phyloP scores from a whole-genome alignment of 2,113 vertebrate species.

The Lamprologus lemairii region DNA sequence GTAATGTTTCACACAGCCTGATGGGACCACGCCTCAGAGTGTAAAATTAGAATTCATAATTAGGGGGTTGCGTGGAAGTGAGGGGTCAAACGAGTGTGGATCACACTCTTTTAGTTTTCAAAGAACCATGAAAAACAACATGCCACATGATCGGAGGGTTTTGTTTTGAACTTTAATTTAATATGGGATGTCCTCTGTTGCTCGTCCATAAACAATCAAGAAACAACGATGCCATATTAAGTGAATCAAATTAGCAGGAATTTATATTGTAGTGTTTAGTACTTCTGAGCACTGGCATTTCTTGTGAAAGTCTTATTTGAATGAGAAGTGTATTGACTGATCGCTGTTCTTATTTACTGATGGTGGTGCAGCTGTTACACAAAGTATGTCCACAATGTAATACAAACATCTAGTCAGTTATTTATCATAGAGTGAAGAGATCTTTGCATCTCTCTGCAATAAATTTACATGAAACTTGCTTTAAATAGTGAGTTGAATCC shows the following conservation, averaged over 20 bases:
- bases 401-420: neutral
- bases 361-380: neutral
- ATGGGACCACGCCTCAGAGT: slow-evolving; percentile 34
- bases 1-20: slow-evolving; percentile 31
- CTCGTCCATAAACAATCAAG: neutral
- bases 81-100: neutral
- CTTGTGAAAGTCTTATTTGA: neutral
- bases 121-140: slow-evolving; percentile 16
- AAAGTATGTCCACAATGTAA: neutral
- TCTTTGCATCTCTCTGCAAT: neutral
- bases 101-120: slow-evolving; percentile 12
- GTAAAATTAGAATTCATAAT: slow-evolving; percentile 63
- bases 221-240: neutral
- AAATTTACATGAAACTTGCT: neutral
- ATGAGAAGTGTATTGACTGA: neutral
- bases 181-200: neutral
- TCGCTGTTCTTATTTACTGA: neutral
- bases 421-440: neutral
- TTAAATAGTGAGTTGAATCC: neutral
- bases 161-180: neutral
- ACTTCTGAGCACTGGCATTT: neutral
- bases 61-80: slow-evolving; percentile 16
- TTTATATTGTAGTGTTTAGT: neutral
- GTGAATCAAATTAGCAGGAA: neutral
- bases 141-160: slow-evolving; percentile 7